Evolutionary conservation across 2,797 vertebrate species (phyloP), one percentile per base, ranked within the genome.

Genomic region (Acomys russatus): DNA sequence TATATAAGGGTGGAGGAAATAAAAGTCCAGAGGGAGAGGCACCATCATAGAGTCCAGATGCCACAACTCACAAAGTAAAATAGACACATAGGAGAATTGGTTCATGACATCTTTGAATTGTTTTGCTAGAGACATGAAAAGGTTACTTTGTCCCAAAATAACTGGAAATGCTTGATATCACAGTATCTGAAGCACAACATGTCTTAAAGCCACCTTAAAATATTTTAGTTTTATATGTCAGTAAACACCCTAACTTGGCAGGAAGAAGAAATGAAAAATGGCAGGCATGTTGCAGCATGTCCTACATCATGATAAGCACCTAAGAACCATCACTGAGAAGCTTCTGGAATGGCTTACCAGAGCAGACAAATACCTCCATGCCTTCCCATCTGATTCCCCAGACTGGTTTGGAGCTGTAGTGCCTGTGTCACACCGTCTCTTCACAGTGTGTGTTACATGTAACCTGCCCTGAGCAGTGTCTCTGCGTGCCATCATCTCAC

Each of bases 331-430:
- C 96, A 97, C 95, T 73, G 92, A 96, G 84, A 95, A 86, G 92
- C 35, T 51, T 64, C 90, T 95, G 96, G 84, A 95, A 90, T 91
- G 61, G 49, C 73, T 95, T 78, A 4, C 28, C 78, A 95, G 88
- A 90, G 83, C 66, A 98, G 82, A 96, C 96, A 96, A 98, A 98
- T 80, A 91, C 70, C 96, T 97, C 77, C 68, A 97, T 73, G 63
- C 66, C 54, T 97, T 82, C 63, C 97, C 49, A 94, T 97, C 96
- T 97, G 96, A 87, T 92, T 97, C 79, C 84, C 51, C 79, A 86
- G 49, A 94, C 93, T 96, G 96, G 91, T 96, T 97, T 84, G 93
- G 97, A 92, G 96, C 93, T 96, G 95, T 87, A 97, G 38, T 59
- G 23, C 54, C 35, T 80, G 64, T 88, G 94, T 85, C 92, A 68